Evolutionary conservation across 1,140 invertebrate species (phyloP).

Genomic region (Brachionus koreanus): DNA sequence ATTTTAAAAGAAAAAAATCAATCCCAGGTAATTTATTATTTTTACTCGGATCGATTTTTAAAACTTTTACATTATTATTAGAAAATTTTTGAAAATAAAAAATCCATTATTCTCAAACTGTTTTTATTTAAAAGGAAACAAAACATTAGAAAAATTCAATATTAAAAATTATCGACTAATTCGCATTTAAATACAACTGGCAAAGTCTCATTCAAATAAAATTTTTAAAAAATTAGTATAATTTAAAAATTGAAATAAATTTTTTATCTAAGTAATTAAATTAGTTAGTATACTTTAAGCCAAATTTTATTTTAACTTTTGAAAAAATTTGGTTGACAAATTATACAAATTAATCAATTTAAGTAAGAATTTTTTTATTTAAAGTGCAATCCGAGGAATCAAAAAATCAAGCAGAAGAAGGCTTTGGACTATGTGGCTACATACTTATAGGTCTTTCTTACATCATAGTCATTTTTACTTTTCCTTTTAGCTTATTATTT

Average conservation of each 20-base stretch:
- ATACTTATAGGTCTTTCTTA: slow-evolving; percentile 3
- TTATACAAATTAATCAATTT: too few species aligned
- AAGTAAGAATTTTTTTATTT: not conserved
- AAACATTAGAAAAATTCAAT: not conserved
- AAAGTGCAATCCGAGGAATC: not conserved
- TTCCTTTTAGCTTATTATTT: not conserved
- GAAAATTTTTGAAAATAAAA: not conserved
- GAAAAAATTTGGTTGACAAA: not conserved
- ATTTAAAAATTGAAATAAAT: not conserved
- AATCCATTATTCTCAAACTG: not conserved
- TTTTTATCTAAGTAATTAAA: not conserved
- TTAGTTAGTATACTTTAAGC: not conserved
- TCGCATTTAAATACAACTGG: not conserved
- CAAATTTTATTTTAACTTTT: too few species aligned
- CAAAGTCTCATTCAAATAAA: not conserved
- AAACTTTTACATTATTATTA: not conserved
- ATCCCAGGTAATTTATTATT: not conserved
- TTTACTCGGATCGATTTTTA: not conserved
- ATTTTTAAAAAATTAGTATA: not conserved
- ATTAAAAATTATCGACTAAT: not conserved
- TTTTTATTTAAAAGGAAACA: not conserved
- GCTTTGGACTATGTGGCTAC: slow-evolving; percentile 15
- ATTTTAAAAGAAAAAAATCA: not conserved
- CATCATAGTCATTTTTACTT: not conserved
- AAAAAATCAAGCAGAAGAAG: slow-evolving; percentile 17